phyloP scores from a whole-genome alignment of 2,113 vertebrate genomes.

The Gadus chalcogrammus region DNA sequence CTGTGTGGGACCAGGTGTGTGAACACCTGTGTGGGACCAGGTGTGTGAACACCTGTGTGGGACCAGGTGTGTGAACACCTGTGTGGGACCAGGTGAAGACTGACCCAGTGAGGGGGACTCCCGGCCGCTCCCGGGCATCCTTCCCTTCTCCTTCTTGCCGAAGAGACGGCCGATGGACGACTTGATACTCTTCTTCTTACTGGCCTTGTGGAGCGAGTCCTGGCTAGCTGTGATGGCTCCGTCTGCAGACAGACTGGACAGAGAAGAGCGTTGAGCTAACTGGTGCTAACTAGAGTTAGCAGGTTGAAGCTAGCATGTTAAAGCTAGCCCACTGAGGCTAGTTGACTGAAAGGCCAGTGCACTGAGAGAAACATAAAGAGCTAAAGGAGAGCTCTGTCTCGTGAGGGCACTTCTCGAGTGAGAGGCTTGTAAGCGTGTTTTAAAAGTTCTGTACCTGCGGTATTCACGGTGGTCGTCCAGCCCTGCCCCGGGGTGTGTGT shows the following conservation, averaged over 20 bases:
- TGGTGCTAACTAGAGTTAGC: too few species aligned
- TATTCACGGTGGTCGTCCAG: constrained; percentile 84
- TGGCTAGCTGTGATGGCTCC: constrained; percentile 77
- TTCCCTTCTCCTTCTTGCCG: constrained; percentile 91
- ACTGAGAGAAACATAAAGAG: too few species aligned
- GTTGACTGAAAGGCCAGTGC: too few species aligned
- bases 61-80: too few species aligned
- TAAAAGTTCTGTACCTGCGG: constrained; percentile 73
- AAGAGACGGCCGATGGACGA: constrained; percentile 91
- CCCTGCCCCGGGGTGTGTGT: constrained; percentile 83
- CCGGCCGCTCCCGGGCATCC: constrained; percentile 80
- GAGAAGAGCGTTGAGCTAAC: too few species aligned
- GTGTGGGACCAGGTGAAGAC: constrained; percentile 21
- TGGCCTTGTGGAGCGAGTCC: constrained; percentile 89
- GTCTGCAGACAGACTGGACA: constrained; percentile 73
- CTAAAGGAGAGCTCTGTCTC: too few species aligned
- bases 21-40: too few species aligned
- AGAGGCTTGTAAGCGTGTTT: too few species aligned
- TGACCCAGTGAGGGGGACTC: constrained; percentile 84
- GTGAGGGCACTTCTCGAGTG: neutral
- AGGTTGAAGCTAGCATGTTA: too few species aligned
- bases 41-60: too few species aligned
- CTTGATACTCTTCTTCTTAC: constrained; percentile 96
- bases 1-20: too few species aligned
- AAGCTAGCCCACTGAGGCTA: too few species aligned